A percentile compares a stretch with the other conserved stretches of the same genome.
Conservation (phyloP, 1,140 invertebrate species). For the Eriocheir sinensis region DNA sequence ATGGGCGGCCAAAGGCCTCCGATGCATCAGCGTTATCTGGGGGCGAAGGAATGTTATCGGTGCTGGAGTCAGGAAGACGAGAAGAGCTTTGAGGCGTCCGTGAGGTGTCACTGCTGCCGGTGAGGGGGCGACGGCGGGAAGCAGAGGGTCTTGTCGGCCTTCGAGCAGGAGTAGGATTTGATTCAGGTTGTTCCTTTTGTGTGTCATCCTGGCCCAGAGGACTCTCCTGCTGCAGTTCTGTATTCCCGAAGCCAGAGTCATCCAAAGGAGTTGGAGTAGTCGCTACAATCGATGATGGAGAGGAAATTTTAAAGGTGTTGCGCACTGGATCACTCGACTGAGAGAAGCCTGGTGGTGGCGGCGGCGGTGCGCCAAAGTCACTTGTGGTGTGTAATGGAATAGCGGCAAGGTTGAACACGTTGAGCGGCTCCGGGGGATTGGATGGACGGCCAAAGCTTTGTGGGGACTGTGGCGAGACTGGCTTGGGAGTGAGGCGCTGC, state of each 20-base stretch:
- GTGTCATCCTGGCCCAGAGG: neutral
- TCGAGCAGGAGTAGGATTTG: neutral
- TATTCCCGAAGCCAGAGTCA: neutral
- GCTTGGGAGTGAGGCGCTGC: neutral
- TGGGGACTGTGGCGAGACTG: neutral
- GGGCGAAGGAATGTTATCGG: neutral
- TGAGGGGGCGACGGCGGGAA: no score
- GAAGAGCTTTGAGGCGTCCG: neutral
- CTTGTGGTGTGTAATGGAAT: neutral
- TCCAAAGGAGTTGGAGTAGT: neutral
- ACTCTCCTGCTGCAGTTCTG: constrained; percentile 64
- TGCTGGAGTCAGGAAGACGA: neutral
- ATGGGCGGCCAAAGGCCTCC: constrained; percentile 15
- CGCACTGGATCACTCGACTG: neutral
- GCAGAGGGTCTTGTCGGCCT: neutral
- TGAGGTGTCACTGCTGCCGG: neutral
- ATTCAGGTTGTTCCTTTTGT: neutral
- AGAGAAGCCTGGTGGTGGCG: neutral
- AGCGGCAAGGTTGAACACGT: constrained; percentile 15
- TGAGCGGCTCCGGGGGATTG: constrained; percentile 39
- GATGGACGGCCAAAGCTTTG: constrained; percentile 45
- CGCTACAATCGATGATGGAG: constrained; percentile 25
- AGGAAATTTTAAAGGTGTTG: constrained; percentile 34
- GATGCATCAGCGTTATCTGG: neutral
- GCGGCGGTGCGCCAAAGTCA: neutral